phyloP scores from a whole-genome alignment of 2,888 invertebrate species.

The Drosophila ezoana region DNA sequence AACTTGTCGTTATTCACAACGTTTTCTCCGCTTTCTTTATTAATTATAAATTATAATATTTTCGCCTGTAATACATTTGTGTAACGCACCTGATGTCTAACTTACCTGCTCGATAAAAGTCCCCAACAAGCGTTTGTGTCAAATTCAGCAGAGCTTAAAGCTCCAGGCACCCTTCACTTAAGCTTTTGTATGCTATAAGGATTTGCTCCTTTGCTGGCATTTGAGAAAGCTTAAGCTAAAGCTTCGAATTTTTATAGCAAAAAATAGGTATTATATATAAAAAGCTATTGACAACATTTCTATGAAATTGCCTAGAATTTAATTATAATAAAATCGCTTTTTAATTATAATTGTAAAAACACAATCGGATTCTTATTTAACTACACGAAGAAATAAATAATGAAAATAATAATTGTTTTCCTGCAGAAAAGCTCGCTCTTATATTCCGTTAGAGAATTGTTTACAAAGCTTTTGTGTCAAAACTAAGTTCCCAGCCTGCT shows the following conservation, averaged over 20 bases:
- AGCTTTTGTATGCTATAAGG: not conserved
- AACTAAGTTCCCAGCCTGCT: not conserved
- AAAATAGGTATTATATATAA: not conserved
- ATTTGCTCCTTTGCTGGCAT: not conserved
- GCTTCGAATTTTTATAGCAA: not conserved
- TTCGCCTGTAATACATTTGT: not conserved
- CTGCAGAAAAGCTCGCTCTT: too few species aligned
- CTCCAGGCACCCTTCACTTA: not conserved
- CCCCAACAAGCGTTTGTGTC: not conserved
- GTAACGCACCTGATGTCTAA: not conserved
- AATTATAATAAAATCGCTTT: too few species aligned
- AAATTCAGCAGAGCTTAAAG: not conserved
- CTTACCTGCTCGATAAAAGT: slow-evolving; percentile 8
- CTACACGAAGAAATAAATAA: too few species aligned
- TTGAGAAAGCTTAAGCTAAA: not conserved
- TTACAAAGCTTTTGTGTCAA: not conserved
- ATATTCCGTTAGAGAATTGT: too few species aligned
- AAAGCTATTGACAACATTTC: too few species aligned
- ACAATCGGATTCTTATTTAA: too few species aligned
- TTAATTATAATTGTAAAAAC: too few species aligned
- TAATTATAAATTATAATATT: not conserved
- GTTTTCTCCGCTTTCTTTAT: not conserved
- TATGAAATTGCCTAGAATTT: too few species aligned
- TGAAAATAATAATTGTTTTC: too few species aligned
- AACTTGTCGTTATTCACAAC: too few species aligned